Evolutionary conservation across 2,797 vertebrate species (phyloP).

Genomic region (Caiman crocodilus): DNA sequence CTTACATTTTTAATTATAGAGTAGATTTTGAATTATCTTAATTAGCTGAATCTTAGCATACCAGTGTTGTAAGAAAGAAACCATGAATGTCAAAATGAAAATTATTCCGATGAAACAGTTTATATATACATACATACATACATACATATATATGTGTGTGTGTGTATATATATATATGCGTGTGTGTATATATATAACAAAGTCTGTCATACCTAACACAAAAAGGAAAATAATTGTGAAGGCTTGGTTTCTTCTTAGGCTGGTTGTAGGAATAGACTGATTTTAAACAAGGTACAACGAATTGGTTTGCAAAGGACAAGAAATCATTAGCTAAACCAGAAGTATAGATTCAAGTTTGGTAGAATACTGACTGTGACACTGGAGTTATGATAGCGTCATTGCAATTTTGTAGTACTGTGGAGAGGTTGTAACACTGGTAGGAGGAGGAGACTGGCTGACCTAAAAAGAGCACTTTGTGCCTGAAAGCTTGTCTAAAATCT

Average conservation of each 20-base stretch:
- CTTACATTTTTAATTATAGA: constrained; percentile 19
- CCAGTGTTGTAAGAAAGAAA: not conserved
- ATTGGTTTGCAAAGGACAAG: not conserved
- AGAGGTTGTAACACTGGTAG: not conserved
- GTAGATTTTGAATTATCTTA: not conserved
- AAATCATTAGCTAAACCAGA: not conserved
- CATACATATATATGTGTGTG: too few species aligned
- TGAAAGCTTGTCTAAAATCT: too few species aligned
- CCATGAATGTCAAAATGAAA: not conserved
- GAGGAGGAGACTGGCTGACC: not conserved
- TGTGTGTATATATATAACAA: too few species aligned
- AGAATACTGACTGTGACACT: not conserved
- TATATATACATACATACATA: not conserved
- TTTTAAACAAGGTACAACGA: not conserved
- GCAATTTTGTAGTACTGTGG: not conserved
- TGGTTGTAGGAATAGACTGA: not conserved
- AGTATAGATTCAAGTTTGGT: not conserved
- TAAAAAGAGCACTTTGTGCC: too few species aligned
- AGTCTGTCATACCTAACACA: not conserved
- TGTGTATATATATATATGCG: too few species aligned
- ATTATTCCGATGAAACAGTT: not conserved
- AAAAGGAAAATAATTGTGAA: not conserved
- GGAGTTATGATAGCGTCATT: not conserved
- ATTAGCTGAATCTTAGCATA: not conserved
- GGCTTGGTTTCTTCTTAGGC: not conserved